A percentile compares a stretch with the other conserved stretches of the same genome.
Conservation (phyloP, 2,797 vertebrate species). For the Cirrhinus mrigala region DNA sequence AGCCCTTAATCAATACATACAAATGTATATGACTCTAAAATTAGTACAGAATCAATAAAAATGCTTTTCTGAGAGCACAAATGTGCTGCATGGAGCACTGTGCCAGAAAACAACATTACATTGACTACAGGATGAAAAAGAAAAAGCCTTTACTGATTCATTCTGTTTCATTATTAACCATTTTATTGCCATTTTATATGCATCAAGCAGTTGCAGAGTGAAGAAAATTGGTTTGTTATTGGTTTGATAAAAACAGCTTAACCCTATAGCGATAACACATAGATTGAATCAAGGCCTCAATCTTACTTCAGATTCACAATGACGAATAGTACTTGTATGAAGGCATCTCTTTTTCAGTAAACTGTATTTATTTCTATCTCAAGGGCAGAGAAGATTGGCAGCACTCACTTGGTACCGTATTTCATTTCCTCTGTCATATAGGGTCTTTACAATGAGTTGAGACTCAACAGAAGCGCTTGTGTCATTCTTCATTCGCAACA, state of each 20-base stretch:
- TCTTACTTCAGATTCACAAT: not conserved
- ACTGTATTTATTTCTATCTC: not conserved
- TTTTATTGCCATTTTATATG: slow-evolving; percentile 9
- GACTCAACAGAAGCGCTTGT: not conserved
- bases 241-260: not conserved
- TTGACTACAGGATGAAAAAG: slow-evolving; percentile 9
- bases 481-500: slow-evolving; percentile 20
- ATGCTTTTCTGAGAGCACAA: slow-evolving; percentile 6
- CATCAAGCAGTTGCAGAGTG: not conserved
- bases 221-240: slow-evolving; percentile 1
- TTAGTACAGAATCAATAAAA: slow-evolving; percentile 11
- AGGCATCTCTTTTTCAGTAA: not conserved
- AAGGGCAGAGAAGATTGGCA: slow-evolving; percentile 6
- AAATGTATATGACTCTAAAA: not conserved
- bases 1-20: not conserved
- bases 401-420: not conserved
- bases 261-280: not conserved
- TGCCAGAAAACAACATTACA: not conserved
- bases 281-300: not conserved
- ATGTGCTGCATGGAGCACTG: not conserved
- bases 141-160: not conserved
- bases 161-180: slow-evolving; percentile 3
- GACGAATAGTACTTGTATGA: not conserved
- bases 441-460: slow-evolving; percentile 26
- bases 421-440: not conserved